A percentile compares a stretch with the other conserved stretches of the same genome.
Evolutionary conservation across 2,113 vertebrate species (phyloP).

Genomic region (Hemibates koningsi): DNA sequence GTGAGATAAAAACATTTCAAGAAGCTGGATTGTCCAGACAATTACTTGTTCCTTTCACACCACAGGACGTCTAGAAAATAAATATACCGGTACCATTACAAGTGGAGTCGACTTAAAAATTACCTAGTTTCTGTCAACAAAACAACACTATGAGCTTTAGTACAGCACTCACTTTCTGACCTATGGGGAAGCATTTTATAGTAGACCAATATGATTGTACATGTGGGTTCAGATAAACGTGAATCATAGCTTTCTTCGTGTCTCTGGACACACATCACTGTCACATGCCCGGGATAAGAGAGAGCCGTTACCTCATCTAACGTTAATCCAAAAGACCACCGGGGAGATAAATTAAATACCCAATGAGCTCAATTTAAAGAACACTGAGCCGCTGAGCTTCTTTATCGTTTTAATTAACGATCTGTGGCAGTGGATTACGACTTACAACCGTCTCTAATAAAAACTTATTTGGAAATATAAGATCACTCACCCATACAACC

Average conservation of each 20-base stretch:
- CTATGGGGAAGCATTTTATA: background rate
- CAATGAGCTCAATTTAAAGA: background rate
- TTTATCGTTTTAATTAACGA: background rate
- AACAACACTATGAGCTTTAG: background rate
- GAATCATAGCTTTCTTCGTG: conserved; percentile 18
- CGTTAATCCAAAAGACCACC: background rate
- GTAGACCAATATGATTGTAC: background rate
- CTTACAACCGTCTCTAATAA: background rate
- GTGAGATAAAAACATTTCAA: background rate
- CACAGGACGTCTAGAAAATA: background rate
- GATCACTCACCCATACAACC: background rate
- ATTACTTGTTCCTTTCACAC: background rate
- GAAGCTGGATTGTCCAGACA: background rate
- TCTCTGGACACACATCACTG: conserved; percentile 4
- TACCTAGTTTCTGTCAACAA: background rate
- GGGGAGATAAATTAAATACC: background rate
- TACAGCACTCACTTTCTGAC: background rate
- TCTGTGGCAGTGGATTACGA: background rate
- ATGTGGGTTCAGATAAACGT: background rate
- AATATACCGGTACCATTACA: background rate
- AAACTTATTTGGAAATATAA: background rate
- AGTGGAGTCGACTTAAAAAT: background rate
- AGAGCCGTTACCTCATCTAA: background rate
- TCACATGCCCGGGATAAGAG: conserved; percentile 8
- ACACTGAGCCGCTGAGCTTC: background rate